A percentile compares a stretch with the other conserved stretches of the same genome.
Conservation (phyloP, 1,140 invertebrate genomes). For the Mesaphorura yosii region DNA sequence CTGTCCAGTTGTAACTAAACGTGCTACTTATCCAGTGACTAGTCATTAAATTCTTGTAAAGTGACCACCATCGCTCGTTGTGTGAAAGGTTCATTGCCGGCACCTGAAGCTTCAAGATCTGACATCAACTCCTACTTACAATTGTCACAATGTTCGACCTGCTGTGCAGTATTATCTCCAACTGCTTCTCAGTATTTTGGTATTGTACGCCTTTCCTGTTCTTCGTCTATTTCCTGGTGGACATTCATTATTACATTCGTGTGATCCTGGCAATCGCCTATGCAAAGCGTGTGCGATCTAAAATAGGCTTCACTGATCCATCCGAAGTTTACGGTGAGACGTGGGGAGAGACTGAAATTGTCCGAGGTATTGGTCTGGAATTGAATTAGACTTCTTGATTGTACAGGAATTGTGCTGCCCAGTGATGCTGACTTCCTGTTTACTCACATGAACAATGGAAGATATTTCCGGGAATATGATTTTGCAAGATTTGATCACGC, state of each 20-base stretch:
- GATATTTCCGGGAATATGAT: constrained; percentile 67
- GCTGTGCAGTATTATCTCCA: too few species aligned
- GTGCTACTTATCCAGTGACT: too few species aligned
- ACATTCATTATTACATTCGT: constrained; percentile 56
- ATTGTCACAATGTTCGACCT: too few species aligned
- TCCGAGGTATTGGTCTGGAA: neutral
- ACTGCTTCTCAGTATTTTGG: too few species aligned
- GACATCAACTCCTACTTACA: too few species aligned
- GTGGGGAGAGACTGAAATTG: neutral
- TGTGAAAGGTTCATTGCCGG: too few species aligned
- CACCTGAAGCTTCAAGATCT: too few species aligned
- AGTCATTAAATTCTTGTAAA: too few species aligned
- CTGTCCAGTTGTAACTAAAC: too few species aligned
- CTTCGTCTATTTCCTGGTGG: constrained; percentile 45
- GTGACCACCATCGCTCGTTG: too few species aligned
- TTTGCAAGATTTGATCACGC: constrained; percentile 59
- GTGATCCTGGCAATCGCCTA: constrained; percentile 48
- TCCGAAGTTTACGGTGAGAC: constrained; percentile 49
- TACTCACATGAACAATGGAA: constrained; percentile 73
- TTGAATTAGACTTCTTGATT: neutral
- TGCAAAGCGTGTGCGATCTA: constrained; percentile 50
- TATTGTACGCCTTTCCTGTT: too few species aligned
- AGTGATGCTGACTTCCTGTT: constrained; percentile 35
- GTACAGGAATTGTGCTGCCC: constrained; percentile 19
- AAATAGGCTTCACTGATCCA: constrained; percentile 50